Percentiles rank a stretch among this genome's conserved stretches.
These are phyloP conservation scores for Ridgeia piscesae DNA, from an alignment of 1,140 invertebrate species.

Conservation along the genomic window DNA sequence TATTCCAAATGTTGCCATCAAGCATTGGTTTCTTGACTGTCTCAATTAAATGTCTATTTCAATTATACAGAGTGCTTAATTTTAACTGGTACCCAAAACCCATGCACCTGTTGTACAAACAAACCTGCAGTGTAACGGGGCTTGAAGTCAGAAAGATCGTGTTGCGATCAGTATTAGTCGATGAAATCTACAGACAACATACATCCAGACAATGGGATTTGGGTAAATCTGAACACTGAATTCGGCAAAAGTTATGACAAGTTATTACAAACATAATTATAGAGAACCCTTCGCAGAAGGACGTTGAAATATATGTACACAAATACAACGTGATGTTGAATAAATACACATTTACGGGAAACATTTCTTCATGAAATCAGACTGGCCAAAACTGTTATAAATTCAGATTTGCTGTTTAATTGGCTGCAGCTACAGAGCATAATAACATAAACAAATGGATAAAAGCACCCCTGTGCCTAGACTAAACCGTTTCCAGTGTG, in stretches of 20 bases:
- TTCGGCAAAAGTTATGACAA: background rate
- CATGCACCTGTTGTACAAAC: background rate
- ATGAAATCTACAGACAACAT: background rate
- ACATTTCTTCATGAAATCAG: background rate
- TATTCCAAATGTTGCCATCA: background rate
- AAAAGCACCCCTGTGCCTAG: background rate
- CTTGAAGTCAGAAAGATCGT: background rate
- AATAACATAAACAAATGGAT: background rate
- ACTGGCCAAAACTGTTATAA: background rate
- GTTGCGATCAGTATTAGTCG: background rate
- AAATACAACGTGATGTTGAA: background rate
- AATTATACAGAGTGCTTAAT: background rate
- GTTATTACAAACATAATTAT: background rate
- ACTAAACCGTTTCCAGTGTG: background rate
- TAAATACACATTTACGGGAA: background rate
- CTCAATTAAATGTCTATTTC: background rate
- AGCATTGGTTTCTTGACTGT: background rate
- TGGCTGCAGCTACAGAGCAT: background rate
- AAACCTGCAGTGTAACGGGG: background rate
- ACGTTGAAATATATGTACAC: background rate
- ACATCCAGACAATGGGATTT: background rate
- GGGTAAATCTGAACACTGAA: background rate
- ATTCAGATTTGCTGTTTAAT: background rate
- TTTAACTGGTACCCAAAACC: background rate
- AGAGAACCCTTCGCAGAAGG: background rate